These are phyloP conservation scores for Drosophila eohydei DNA, from an alignment of 2,888 invertebrate genomes.

Conservation along the genomic window DNA sequence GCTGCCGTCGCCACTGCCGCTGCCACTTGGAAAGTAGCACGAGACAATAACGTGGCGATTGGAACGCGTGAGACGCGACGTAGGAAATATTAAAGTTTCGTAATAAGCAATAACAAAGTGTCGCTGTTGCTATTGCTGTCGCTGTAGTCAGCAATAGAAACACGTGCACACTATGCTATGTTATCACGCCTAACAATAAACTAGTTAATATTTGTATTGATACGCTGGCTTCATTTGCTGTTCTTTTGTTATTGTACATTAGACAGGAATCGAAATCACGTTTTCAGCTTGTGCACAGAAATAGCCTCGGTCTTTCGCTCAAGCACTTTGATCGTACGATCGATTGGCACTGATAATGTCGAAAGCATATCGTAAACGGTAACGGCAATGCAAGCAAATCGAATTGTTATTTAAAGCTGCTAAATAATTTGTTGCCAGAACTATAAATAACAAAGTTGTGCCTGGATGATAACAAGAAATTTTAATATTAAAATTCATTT, in stretches of 20 bases:
- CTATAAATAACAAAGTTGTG: not conserved
- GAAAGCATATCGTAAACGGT: not conserved
- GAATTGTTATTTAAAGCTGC: not conserved
- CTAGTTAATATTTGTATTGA: slow-evolving; percentile 15
- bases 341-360: slow-evolving; percentile 6
- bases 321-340: slow-evolving; percentile 11
- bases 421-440: not conserved
- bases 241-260: not conserved
- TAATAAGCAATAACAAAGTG: slow-evolving; percentile 42
- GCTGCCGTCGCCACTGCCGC: not conserved
- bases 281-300: slow-evolving; percentile 35
- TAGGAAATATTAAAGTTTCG: slow-evolving; percentile 30
- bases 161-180: slow-evolving; percentile 29
- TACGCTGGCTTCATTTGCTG: not conserved
- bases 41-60: slow-evolving; percentile 61
- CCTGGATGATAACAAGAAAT: not conserved
- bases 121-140: slow-evolving; percentile 1
- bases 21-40: slow-evolving; percentile 63
- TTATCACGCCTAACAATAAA: slow-evolving; percentile 39
- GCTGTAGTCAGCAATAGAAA: slow-evolving; percentile 13
- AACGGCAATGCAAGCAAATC: not conserved
- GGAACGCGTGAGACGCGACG: slow-evolving; percentile 32
- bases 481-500: not conserved
- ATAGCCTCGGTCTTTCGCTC: slow-evolving; percentile 28
- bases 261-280: slow-evolving; percentile 30